Evolutionary conservation across 2,113 vertebrate species (phyloP), one percentile per base, ranked within the genome.

Genomic region (Hyaena hyaena): DNA sequence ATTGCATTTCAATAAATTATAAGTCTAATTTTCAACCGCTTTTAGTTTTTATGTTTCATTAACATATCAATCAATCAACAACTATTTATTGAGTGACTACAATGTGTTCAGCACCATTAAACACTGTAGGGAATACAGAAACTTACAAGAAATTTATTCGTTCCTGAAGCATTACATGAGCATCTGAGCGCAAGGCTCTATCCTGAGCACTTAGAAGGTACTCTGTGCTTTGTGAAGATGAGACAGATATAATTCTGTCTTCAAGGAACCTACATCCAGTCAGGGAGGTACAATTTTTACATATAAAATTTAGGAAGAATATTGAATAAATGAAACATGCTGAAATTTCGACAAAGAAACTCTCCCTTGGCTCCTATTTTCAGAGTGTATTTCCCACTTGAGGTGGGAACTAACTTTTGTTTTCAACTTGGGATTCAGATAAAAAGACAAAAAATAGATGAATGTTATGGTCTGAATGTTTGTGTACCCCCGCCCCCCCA

Each of bases 11-110:
- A 94, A 88, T 97, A 97, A 96, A 97, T 96, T 97, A 88, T 83
- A 90, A 84, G 69, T 88, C 83, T 92, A 84, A 93, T 97, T 97
- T 79, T 58, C 39, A 95, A 81, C 55, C 85, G 90, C 58, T 77
- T 55, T 95, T 43, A 61, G 33, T 92, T 98, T 95, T 92, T 97
- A 96, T 93, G 83, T 97, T 96, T 97, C 90, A 97, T 90, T 97
- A 88, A 79, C 90, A 88, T 92, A 96, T 97, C 96, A 97, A 95
- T 97, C 93, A 91, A 83, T 96, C 93, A 98, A 77, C 97, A 96
- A 48, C 80, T 97, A 93, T 97, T 97, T 96, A 97, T 94, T 97
- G 87, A 97, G 89, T 96, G 90, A 92, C 63, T 93, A 93, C 65
- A 96, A 68, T 79, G 45, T 81, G 71, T 92, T 97, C 92, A 96